Conservation (phyloP, 1,140 invertebrate genomes). For the Heliconius melpomene region DNA sequence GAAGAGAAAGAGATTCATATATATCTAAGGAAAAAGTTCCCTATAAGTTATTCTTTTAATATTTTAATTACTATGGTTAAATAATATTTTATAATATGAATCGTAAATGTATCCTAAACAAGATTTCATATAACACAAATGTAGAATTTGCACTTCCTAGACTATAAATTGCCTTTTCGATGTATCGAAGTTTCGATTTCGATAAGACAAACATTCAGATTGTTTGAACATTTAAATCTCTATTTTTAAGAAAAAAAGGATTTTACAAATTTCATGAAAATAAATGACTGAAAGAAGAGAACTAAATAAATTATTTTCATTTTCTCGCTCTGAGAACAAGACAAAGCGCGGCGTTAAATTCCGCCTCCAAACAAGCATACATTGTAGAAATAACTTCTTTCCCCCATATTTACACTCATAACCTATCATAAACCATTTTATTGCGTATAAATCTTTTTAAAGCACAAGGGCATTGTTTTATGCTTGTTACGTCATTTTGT, state of each 20-base stretch:
- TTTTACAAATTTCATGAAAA: background rate
- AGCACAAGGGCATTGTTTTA: conserved; percentile 9
- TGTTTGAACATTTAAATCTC: no score
- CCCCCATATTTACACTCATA: background rate
- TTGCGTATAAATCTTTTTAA: background rate
- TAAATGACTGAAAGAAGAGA: background rate
- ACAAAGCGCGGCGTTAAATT: background rate
- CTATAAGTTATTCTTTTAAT: background rate
- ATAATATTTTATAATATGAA: background rate
- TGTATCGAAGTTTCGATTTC: no score
- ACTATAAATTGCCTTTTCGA: no score
- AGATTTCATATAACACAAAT: no score
- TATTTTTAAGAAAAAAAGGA: no score
- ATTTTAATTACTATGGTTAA: background rate
- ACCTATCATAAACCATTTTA: conserved; percentile 5
- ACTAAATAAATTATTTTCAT: background rate
- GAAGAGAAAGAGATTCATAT: background rate
- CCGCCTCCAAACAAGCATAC: background rate
- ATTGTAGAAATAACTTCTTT: background rate
- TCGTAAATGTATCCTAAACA: no score
- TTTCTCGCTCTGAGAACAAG: background rate
- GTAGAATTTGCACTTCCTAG: no score
- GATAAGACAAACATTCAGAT: no score
- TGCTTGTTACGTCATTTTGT: background rate
- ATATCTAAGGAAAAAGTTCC: background rate